Evolutionary conservation across 2,797 vertebrate species (phyloP).

Genomic region (Hipposideros larvatus): DNA sequence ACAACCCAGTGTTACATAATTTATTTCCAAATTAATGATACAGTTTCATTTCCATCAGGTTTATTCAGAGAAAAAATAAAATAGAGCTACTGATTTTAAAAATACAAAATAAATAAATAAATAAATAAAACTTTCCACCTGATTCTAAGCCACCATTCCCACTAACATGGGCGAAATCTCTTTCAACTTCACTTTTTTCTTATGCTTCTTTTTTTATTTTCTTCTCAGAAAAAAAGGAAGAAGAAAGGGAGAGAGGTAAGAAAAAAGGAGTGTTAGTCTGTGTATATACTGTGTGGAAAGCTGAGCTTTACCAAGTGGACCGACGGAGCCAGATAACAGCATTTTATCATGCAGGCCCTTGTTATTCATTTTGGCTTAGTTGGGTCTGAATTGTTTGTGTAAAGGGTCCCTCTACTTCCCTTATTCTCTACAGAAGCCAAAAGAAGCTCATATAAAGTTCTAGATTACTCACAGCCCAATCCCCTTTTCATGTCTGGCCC

Average conservation of each 20-base stretch:
- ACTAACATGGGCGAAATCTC: background rate
- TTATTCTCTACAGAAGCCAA: conserved; percentile 44
- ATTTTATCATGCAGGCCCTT: background rate
- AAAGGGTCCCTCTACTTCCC: background rate
- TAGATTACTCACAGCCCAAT: background rate
- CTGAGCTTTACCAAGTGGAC: background rate
- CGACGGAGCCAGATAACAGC: background rate
- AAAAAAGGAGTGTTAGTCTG: background rate
- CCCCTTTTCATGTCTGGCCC: background rate
- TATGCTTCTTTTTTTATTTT: background rate
- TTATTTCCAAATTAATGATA: conserved; percentile 48
- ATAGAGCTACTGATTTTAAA: conserved; percentile 58
- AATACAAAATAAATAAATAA: background rate
- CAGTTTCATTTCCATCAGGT: background rate
- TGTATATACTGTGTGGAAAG: background rate
- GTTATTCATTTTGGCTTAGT: background rate
- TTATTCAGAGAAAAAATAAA: conserved; percentile 17
- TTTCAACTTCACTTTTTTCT: background rate
- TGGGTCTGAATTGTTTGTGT: background rate
- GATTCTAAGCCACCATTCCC: background rate
- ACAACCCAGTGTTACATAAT: background rate
- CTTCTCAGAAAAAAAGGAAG: background rate
- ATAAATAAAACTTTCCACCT: background rate
- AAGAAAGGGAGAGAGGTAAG: background rate
- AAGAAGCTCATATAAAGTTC: background rate